Base-by-base conservation (phyloP, 2,888 invertebrate species). In the Iphiclides podalirius region DNA sequence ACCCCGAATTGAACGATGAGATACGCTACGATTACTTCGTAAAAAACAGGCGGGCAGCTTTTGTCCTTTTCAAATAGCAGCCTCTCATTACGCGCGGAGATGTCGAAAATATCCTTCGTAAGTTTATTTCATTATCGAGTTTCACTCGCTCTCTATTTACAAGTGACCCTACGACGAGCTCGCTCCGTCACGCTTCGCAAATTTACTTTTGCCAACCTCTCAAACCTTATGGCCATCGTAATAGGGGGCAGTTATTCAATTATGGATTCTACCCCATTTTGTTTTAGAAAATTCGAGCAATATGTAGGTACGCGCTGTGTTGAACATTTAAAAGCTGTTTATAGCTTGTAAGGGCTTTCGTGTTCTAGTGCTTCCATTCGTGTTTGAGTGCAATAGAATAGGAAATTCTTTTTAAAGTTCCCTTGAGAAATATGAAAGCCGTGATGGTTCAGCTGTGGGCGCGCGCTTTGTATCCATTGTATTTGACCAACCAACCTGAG, bases 41-140 rank as follows among this genome's bases (percentile, higher is more conserved):
- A n/a, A n/a, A n/a, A n/a, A n/a, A n/a, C n/a, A n/a, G n/a, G n/a
- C n/a, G n/a, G 35, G 28, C 14, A 36, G 14, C 37, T 42, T 42
- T 37, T 37, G 41, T 49, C 15, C 38, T 39, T 49, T 55, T 50
- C 47, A 43, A 40, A 40, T 38, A 34, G 31, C 36, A 36, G 48
- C 4, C 13, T 36, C 36, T 31, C 41, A 11, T 40, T 47, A 47
- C 42, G 36, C 46, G 46, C 42, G 36, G 47, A 36, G 39, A 37
- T 7, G 38, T 46, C 28, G 23, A 41, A 39, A 55, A 40, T 43
- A 46, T 38, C 48, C 33, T 34, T 43, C 43, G 44, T 48, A 36
- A 42, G 46, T 54, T 60, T 58, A 61, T 64, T 59, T 59, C 54
- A 57, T 62, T 61, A 63, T 54, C 47, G 55, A 53, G 41, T 59